phyloP scores from a whole-genome alignment of 2,113 vertebrate genomes.

The Uria lomvia region DNA sequence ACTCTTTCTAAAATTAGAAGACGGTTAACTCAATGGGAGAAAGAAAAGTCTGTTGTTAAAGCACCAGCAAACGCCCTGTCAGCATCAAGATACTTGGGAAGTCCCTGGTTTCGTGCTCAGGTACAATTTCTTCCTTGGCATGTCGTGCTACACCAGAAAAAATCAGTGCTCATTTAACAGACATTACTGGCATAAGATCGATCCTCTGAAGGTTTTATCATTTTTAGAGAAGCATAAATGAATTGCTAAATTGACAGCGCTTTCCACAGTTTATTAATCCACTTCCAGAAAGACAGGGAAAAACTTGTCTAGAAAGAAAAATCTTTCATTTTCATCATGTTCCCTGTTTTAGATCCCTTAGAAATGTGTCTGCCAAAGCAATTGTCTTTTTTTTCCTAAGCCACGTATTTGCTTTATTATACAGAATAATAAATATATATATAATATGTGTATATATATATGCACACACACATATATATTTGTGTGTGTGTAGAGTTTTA shows the following conservation, averaged over 20 bases:
- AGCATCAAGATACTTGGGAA: neutral
- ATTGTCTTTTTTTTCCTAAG: neutral
- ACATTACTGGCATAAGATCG: neutral
- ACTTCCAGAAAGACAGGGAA: neutral
- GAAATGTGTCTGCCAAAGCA: neutral
- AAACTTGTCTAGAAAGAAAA: neutral
- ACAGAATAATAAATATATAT: neutral
- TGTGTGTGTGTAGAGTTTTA: neutral
- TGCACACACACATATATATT: fast-evolving
- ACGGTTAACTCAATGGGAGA: neutral
- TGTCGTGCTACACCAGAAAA: neutral
- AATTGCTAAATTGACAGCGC: neutral
- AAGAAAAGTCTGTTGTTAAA: neutral
- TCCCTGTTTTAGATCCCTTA: neutral
- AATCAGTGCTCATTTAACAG: neutral
- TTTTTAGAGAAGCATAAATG: neutral
- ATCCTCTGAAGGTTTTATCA: neutral
- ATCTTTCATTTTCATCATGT: neutral
- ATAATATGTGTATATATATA: neutral
- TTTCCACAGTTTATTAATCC: neutral
- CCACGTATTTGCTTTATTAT: neutral
- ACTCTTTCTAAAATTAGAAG: constrained; percentile 15
- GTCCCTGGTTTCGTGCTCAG: neutral
- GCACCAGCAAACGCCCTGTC: neutral
- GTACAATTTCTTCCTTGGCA: fast-evolving